phyloP scores from a whole-genome alignment of 2,113 vertebrate genomes.

The Istiophorus platypterus region DNA sequence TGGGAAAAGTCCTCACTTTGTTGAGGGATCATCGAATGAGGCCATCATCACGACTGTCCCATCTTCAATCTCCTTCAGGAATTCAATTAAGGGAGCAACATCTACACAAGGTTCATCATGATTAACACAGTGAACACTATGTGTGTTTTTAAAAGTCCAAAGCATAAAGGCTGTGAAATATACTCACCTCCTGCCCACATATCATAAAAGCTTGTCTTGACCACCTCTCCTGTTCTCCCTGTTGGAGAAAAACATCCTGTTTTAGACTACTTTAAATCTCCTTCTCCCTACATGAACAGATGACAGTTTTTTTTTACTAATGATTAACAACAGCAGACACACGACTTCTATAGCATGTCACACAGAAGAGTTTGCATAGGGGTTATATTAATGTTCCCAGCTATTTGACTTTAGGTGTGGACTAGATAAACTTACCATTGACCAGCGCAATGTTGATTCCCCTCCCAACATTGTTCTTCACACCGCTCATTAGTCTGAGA shows the following conservation, averaged over 20 bases:
- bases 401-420: not conserved
- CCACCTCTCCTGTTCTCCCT: conserved; percentile 90
- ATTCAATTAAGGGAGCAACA: conserved; percentile 89
- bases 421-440: conserved; percentile 85
- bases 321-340: not conserved
- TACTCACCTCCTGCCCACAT: conserved; percentile 95
- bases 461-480: conserved; percentile 98
- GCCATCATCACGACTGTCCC: conserved; percentile 95
- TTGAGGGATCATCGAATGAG: conserved; percentile 93
- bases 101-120: conserved; percentile 78
- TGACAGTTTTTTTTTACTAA: not conserved
- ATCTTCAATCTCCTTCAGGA: conserved; percentile 90
- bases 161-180: not conserved
- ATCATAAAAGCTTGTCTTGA: conserved; percentile 90
- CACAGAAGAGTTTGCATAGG: too few relatives aligned
- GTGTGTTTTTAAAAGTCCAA: not conserved
- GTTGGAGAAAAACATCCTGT: not conserved
- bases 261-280: not conserved
- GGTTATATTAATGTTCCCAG: too few relatives aligned
- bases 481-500: conserved; percentile 94
- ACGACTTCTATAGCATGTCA: too few relatives aligned
- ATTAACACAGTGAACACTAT: not conserved
- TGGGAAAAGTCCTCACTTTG: conserved; percentile 87
- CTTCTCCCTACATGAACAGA: not conserved
- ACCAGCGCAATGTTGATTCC: conserved; percentile 94